Base-by-base conservation (phyloP, 2,113 vertebrate genomes). In the Tylochromis polylepis region DNA sequence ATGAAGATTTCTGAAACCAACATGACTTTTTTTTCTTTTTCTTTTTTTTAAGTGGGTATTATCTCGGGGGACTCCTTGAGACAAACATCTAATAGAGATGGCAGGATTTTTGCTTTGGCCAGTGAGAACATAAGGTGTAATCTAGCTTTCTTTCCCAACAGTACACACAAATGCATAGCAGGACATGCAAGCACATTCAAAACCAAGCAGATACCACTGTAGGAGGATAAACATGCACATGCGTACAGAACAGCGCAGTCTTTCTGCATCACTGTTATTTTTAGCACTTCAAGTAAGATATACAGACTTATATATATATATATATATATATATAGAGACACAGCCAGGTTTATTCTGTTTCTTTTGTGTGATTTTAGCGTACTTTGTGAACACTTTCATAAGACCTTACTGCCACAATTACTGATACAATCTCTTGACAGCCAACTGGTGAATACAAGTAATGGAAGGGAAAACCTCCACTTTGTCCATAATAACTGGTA, bases 261-360 rank as follows among this genome's bases (percentile, higher is more conserved):
- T 98, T 99, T 96, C 98, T 98, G 97, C 94, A 96, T 96, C 96
- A 90, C 43, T 86, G 84, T 88, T 83, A 77, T 60, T 70, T 81
- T 62, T 34, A n/a, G 3, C 24, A 51, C 8, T 80, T n/a, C 22
- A 12, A 60, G 56, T 34, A 27, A 65, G 8, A 56, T 20, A 3
- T 43, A 18, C 31, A n/a, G 31, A 6, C 43, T 53, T 77, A 31
- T n/a, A n/a, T n/a, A n/a, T n/a, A n/a, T n/a, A n/a, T n/a, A n/a
- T n/a, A n/a, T n/a, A n/a, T n/a, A n/a, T n/a, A n/a, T n/a, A n/a
- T n/a, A 53, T 77, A 53, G n/a, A 53, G 46, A 53, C 46, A 12
- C 46, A 0, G 27, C 46, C 46, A 53, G 27, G 27, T 77, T 77
- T 65, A 67, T 56, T 84, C 16, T 14, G 49, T 77, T 81, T 10